These are phyloP conservation scores for Zelostemma sp. DNA, from an alignment of 1,140 invertebrate species.

Conservation along the genomic window DNA sequence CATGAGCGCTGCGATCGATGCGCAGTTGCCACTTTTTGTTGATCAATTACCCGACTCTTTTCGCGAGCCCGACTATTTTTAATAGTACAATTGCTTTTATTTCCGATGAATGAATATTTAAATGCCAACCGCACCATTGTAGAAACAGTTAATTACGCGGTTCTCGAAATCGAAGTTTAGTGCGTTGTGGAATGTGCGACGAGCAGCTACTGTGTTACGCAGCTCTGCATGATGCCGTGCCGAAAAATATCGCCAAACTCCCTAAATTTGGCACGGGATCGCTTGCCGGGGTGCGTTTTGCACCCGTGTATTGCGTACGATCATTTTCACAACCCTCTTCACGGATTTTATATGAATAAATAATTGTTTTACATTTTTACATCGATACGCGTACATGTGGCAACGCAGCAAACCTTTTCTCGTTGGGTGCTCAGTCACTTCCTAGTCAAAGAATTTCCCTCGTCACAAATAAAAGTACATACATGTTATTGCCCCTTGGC, in stretches of 20 bases:
- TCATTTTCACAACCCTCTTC: slow-evolving; percentile 11
- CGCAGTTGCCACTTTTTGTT: slow-evolving; percentile 64
- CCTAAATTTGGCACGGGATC: not conserved
- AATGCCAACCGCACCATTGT: slow-evolving; percentile 12
- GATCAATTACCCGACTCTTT: slow-evolving; percentile 59
- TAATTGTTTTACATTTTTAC: slow-evolving; percentile 53
- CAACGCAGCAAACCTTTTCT: slow-evolving; percentile 64
- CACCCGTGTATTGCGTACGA: not conserved
- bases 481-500: slow-evolving; percentile 6
- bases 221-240: slow-evolving; percentile 66
- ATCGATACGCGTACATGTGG: slow-evolving; percentile 60
- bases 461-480: slow-evolving; percentile 33
- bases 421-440: slow-evolving; percentile 59
- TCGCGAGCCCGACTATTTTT: slow-evolving; percentile 49
- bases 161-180: slow-evolving; percentile 53
- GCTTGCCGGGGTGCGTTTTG: slow-evolving; percentile 1
- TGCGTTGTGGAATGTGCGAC: slow-evolving; percentile 68
- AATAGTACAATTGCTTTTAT: slow-evolving; percentile 41
- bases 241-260: slow-evolving; percentile 44
- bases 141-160: slow-evolving; percentile 52
- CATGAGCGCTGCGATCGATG: slow-evolving; percentile 47
- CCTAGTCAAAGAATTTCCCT: slow-evolving; percentile 64
- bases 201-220: slow-evolving; percentile 70
- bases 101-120: slow-evolving; percentile 50
- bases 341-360: slow-evolving; percentile 31